Evolutionary conservation across 2,113 vertebrate genomes (phyloP).

Genomic region (Crotalus tigris): DNA sequence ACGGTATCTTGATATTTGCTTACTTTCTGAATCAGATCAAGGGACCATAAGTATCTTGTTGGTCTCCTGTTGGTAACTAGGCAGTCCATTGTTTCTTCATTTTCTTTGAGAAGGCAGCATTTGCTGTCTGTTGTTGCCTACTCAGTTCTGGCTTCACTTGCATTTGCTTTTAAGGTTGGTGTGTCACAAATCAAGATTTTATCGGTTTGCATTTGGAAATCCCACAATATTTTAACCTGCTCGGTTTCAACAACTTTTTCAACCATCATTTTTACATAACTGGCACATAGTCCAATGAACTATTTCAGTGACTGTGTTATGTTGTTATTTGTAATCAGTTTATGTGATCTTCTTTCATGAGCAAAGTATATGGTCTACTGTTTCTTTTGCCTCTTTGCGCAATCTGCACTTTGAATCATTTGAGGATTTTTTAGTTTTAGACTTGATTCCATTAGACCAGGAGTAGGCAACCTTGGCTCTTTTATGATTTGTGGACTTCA

Average conservation of each 20-base stretch:
- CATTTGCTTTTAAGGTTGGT: neutral
- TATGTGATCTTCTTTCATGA: neutral
- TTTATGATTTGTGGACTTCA: no score
- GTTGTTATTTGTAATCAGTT: neutral
- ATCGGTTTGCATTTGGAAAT: neutral
- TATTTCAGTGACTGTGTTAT: neutral
- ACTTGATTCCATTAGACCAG: neutral
- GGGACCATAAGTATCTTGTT: neutral
- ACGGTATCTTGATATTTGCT: neutral
- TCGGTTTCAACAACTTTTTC: neutral
- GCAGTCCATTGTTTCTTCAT: neutral
- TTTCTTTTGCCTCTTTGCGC: neutral
- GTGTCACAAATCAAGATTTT: neutral
- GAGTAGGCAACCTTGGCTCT: no score
- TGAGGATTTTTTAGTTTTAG: neutral
- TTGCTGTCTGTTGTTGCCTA: neutral
- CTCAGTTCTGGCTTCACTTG: neutral
- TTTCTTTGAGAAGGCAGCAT: neutral
- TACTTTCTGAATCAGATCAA: neutral
- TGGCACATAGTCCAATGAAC: neutral
- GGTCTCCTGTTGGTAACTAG: neutral
- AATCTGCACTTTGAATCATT: neutral
- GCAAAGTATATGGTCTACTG: neutral
- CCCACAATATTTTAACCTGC: neutral
- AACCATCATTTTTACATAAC: neutral